Base-by-base conservation (phyloP, 2,113 vertebrate species). In the Anthoscopus minutus region DNA sequence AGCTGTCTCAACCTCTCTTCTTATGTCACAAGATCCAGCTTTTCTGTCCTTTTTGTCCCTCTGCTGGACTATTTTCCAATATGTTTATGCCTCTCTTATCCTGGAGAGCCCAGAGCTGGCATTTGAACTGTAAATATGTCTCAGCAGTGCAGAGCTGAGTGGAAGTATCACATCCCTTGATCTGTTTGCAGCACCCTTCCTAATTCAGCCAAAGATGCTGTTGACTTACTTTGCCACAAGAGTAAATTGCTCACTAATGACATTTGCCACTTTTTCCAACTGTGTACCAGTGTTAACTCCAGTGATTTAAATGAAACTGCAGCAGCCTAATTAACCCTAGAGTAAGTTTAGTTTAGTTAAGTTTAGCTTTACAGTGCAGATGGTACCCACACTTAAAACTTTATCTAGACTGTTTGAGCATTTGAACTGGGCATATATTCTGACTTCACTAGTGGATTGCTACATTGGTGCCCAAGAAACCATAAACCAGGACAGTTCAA, bases 151-250 rank as follows among this genome's bases (percentile, higher is more conserved):
- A 30, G 17, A 86, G 45, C 22, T 65, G 33, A 81, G 35, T 40
- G 14, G 18, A 69, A 81, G 12, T 12, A 62, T 44, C 2, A 1
- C 21, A 12, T 54, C 18, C 33, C 27, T 62, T 0, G 0, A 22
- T 61, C 33, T 89, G 38, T 56, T 92, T 35, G 28, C 60, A 88
- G 15, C 12, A 27, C 11, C 31, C 4, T 57, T 60, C 37, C 53
- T 74, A 58, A 42, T 70, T 70, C 72, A 66, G 33, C 15, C 12
- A 23, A 48, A 53, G 28, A 77, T 77, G 35, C 10, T 78, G 8
- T 33, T 90, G 69, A 65, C 24, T 22, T 62, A 16, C 38, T 92
- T 92, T 62, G 40, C 33, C 50, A 45, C 21, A 71, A 69, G 3
- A 72, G 9, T 45, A 56, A 8, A 47, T 28, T 66, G 20, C 33